Evolutionary conservation across 2,113 vertebrate genomes (phyloP), one percentile per base, ranked within the genome.

Genomic region (Antennarius striatus): DNA sequence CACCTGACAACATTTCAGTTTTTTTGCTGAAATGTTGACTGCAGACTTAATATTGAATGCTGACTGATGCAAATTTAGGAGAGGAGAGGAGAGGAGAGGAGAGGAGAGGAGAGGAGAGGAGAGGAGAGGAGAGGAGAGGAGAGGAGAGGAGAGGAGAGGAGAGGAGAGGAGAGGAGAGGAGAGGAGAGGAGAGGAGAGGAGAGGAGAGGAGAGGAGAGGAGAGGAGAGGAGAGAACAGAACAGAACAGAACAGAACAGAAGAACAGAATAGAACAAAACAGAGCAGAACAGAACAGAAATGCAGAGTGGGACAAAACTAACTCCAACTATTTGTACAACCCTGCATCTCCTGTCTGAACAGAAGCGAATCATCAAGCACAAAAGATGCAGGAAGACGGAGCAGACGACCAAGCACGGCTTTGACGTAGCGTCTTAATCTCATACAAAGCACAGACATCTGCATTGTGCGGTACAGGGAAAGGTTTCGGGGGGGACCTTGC

Each of bases 1-100:
- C 59, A 46, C 77, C 56, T 9, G 30, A 62, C 83, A 88, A 84
- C 80, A 82, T 83, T 85, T 84, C 81, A 75, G 51, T 59, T 58
- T 54, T 12, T 64, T 54, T 12, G 62, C 36, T 17, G 29, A 86
- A 85, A 84, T 82, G 75, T 82, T 76, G 78, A 84, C 52, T 72
- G 69, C 85, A 71, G 80, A 83, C 86, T 79, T 83, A 47, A 56
- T 5, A 80, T 58, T 15, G 46, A 63, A 65, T 43, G 65, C 66
- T 55, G 61, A 56, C 67, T 68, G 72, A 84, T 75, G 79, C 85
- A 80, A 80, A 77, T 57, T 65, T 17, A 42, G 63, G 72, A 42
- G 64, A 63, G n/a, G 28, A 67, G 51, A 55, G 32, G 32, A 3
- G 68, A 68, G 67, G 66, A 2, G 22, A 22, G 22, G 22, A 2